Conservation (phyloP, 2,888 invertebrate species). For the Drosophila borborema region DNA sequence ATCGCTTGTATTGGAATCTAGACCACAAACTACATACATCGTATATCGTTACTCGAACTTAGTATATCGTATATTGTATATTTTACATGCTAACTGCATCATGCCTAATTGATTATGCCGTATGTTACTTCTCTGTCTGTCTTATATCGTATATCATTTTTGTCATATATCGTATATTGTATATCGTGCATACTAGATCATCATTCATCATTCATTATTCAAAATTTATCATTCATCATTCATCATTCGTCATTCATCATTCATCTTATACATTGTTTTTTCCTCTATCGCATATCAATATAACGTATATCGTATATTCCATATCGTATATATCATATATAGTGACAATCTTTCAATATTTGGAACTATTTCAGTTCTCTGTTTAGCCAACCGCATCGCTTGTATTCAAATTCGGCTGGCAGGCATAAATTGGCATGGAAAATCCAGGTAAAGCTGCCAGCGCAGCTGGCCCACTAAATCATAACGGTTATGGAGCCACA, state of each 20-base stretch:
- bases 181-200: not conserved
- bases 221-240: no score
- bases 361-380: not conserved
- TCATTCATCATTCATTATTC: no score
- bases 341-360: no score
- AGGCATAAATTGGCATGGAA: slow-evolving; percentile 48
- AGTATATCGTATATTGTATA: no score
- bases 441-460: slow-evolving; percentile 43
- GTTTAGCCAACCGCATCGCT: slow-evolving; percentile 13
- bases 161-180: not conserved
- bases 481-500: slow-evolving; percentile 64
- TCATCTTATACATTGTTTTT: not conserved
- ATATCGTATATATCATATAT: not conserved
- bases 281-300: not conserved
- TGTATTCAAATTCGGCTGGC: not conserved
- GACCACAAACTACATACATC: no score
- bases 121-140: not conserved
- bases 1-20: no score
- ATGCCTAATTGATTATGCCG: no score
- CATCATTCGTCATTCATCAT: no score
- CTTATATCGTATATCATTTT: not conserved
- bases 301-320: not conserved
- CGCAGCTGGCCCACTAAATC: slow-evolving; percentile 78
- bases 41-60: no score
- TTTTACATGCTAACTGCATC: no score